Evolutionary conservation across 2,797 vertebrate genomes (phyloP), one percentile per base, ranked within the genome.

Genomic region (Eulemur albifrons): DNA sequence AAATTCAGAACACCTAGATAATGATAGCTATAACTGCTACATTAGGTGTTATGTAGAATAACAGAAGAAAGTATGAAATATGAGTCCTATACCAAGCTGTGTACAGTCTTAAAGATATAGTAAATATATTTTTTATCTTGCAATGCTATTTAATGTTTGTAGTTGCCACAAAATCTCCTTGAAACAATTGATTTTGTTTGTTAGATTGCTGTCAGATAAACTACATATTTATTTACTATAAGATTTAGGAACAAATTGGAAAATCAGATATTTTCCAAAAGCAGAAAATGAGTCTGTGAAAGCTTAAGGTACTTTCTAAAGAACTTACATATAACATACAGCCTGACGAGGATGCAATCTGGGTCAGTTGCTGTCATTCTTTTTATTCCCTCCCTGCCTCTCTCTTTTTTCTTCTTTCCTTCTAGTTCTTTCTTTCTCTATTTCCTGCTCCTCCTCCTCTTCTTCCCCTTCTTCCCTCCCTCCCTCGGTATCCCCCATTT

Each of bases 391-490:
- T 17, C 27, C 30, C 14, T 73, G 7, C 70, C 25, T 30, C 13
- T 25, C 7, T 30, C 4, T 45, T 17, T 17, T 43, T 18, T 43
- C 48, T 23, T 32, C 38, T 27, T 1, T 48, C 4, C 21, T 79
- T n/a, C 30, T 61, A 27, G 40, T 27, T 11, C 21, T 35, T 23
- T n/a, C 12, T 54, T n/a, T 45, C 3, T 70, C 21, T 4, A 21
- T 18, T 30, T 9, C 7, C 7, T 35, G 11, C 9, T 0, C 2
- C 2, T 3, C 20, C 23, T 4, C 2, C 8, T 27, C 2, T 32
- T 10, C 17, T 14, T 63, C 27, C 4, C 32, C 20, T 21, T 4
- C 67, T 4, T 57, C 3, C 5, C 54, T 14, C 13, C 23, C 2
- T 32, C 10, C 30, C 10, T 50, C 15, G 3, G 1, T n/a, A 17